Percentiles rank a stretch among this genome's conserved stretches.
Conservation (phyloP, 1,140 invertebrate genomes). For the Drosophila quadrilineata region DNA sequence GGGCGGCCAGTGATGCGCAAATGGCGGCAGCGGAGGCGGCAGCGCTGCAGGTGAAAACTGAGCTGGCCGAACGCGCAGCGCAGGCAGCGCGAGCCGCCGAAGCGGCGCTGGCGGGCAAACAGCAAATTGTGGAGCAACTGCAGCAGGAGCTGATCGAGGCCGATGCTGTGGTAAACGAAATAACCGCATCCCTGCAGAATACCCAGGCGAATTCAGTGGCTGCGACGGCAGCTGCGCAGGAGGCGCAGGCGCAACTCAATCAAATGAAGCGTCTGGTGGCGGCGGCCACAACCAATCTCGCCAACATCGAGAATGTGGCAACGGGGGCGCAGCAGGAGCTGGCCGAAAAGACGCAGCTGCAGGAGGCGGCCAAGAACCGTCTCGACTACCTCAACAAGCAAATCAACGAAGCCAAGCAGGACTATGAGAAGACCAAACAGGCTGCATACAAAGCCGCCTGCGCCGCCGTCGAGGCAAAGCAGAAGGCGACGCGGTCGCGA, state of each 20-base stretch:
- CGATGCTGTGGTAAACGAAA: slow-evolving; percentile 85
- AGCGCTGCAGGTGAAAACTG: slow-evolving; percentile 85
- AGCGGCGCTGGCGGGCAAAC: slow-evolving; percentile 85
- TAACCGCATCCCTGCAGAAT: slow-evolving; percentile 83
- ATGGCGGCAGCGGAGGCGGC: slow-evolving; percentile 86
- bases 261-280: slow-evolving; percentile 81
- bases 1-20: slow-evolving; percentile 86
- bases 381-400: slow-evolving; percentile 84
- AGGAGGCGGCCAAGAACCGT: slow-evolving; percentile 85
- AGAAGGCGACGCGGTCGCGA: slow-evolving; percentile 45
- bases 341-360: slow-evolving; percentile 85
- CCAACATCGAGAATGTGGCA: slow-evolving; percentile 84
- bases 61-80: slow-evolving; percentile 85
- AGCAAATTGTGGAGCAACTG: slow-evolving; percentile 84
- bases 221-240: slow-evolving; percentile 83
- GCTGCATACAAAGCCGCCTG: slow-evolving; percentile 85
- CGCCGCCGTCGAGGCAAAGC: slow-evolving; percentile 84
- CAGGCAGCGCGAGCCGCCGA: slow-evolving; percentile 86
- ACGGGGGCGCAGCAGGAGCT: slow-evolving; percentile 83
- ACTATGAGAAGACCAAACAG: slow-evolving; percentile 85
- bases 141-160: slow-evolving; percentile 85
- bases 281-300: slow-evolving; percentile 83
- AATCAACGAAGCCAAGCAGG: slow-evolving; percentile 83
- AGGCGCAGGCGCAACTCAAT: slow-evolving; percentile 82
- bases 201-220: slow-evolving; percentile 84